A percentile compares a stretch with the other conserved stretches of the same genome.
Evolutionary conservation across 1,140 invertebrate genomes (phyloP).

Genomic region (Venturia canescens): DNA sequence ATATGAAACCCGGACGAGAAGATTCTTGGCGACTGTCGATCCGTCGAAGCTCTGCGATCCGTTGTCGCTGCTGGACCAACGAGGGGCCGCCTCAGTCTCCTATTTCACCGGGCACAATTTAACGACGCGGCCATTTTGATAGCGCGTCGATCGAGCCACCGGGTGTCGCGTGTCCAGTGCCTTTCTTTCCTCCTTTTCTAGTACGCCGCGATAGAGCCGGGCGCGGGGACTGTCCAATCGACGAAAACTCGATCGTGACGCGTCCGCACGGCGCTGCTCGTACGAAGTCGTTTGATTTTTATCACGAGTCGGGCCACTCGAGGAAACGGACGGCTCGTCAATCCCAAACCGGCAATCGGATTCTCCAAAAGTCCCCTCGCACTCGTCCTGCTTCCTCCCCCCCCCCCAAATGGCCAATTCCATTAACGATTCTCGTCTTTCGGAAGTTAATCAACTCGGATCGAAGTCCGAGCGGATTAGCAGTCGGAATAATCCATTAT

Average conservation of each 20-base stretch:
- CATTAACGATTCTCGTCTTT: conserved; percentile 16
- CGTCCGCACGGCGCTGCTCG: conserved; percentile 17
- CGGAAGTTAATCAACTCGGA: neutral
- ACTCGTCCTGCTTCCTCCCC: neutral
- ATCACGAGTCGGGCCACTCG: neutral
- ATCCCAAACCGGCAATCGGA: conserved; percentile 35
- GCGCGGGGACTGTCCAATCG: neutral
- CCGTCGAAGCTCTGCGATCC: no score
- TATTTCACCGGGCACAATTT: no score
- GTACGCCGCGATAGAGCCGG: neutral
- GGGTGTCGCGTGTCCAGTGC: neutral
- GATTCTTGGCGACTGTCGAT: no score
- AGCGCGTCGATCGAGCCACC: neutral
- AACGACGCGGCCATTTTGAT: neutral
- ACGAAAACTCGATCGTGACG: neutral
- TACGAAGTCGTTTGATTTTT: conserved; percentile 28
- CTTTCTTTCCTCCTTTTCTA: neutral
- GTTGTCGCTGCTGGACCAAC: no score
- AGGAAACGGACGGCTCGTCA: conserved; percentile 27
- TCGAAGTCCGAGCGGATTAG: neutral
- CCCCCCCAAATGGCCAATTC: conserved; percentile 12
- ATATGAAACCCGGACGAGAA: no score
- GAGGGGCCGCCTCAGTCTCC: no score
- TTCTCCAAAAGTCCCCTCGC: conserved; percentile 11
- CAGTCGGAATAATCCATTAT: neutral